phyloP scores from a whole-genome alignment of 2,797 vertebrate species.

The Nasua narica region DNA sequence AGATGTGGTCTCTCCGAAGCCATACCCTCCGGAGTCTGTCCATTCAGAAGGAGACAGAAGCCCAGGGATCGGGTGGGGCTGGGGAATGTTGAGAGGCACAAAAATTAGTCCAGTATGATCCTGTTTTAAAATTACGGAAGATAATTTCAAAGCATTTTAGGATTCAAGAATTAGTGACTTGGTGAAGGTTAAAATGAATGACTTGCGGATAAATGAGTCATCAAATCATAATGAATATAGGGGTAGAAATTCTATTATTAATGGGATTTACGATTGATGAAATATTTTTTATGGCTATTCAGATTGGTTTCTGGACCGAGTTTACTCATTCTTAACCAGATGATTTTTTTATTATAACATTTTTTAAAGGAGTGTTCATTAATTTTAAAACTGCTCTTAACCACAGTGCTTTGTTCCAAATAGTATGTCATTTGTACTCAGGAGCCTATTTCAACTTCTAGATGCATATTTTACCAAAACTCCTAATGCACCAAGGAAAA shows the following conservation, averaged over 20 bases:
- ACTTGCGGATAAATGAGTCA: constrained; percentile 40
- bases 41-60: not conserved
- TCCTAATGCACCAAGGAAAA: not conserved
- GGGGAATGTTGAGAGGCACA: not conserved
- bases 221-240: not conserved
- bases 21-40: not conserved
- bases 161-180: not conserved
- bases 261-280: not conserved
- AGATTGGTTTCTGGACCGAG: not conserved
- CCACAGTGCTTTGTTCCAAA: not conserved
- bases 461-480: not conserved
- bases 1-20: not conserved
- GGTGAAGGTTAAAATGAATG: constrained; percentile 15
- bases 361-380: not conserved
- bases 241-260: not conserved
- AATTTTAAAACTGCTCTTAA: not conserved
- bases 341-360: not conserved
- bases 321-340: constrained; percentile 1
- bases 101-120: not conserved
- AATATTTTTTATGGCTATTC: constrained; percentile 8
- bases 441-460: constrained; percentile 9
- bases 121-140: not conserved
- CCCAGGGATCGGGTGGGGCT: not conserved
- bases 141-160: not conserved
- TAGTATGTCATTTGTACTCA: not conserved